Base-by-base conservation (phyloP, 2,113 vertebrate species). In the Oreotrochilus melanogaster region DNA sequence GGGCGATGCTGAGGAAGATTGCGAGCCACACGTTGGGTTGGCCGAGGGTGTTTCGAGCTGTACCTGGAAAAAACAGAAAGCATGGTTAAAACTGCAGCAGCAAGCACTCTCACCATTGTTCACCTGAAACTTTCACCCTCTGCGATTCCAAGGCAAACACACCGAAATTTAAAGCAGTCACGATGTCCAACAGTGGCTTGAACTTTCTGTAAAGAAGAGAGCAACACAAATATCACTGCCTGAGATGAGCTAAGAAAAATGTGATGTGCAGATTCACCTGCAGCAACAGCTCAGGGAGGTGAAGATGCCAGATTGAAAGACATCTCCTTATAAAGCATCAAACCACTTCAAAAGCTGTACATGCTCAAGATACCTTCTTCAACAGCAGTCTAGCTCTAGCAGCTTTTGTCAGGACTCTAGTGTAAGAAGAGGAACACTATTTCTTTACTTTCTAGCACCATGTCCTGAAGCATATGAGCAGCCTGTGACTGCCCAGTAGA, bases 21-120 rank as follows among this genome's bases (percentile, higher is more conserved):
- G 98, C 98, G 74, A 99, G 97, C 99, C 99, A 99, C 79, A 99
- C 96, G 0, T 98, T 99, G 2, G 99, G 99, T 94, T 99, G 98
- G 92, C 93, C 98, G 76, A 99, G 95, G 25, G 98, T 98, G 96
- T 99, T 99, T 73, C 98, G 98, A 51, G 98, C 98, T 0, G 99
- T 98, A 42, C 99, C 99, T 99, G 97, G 18, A 47, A 47, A 47
- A 47, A 47, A 48, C 80, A 88, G 86, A 86, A 33, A 21, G 1
- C 11, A 4, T 7, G 2, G 42, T 76, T 56, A 72, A 58, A 75
- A 48, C 51, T 3, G 0, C 18, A 66, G 31, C 21, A 48, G 33
- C 56, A 13, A 43, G 18, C 69, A 50, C 3, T 84, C 51, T 50
- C 30, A 43, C 18, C 6, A 1, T 43, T 33, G 14, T 69, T 54